Percentiles rank a stretch among this genome's conserved stretches.
Evolutionary conservation across 2,113 vertebrate species (phyloP).

Genomic region (Percopsis transmontana): DNA sequence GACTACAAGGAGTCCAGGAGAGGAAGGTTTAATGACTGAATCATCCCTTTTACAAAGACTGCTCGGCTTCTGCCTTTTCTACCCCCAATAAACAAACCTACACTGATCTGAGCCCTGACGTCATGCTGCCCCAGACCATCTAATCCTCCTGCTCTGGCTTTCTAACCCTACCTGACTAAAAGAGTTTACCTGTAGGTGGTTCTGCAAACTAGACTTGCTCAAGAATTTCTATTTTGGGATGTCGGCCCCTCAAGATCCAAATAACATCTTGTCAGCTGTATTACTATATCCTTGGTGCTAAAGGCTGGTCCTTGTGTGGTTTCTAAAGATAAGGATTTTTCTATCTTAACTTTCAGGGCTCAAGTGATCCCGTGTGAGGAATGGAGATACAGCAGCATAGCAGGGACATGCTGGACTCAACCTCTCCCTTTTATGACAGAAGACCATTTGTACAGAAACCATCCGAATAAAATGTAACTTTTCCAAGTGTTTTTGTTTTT

Average conservation of each 20-base stretch:
- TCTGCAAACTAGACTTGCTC: neutral
- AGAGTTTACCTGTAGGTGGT: neutral
- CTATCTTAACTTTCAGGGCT: conserved; percentile 39
- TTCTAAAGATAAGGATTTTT: too few relatives aligned
- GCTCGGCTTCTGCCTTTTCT: conserved; percentile 1
- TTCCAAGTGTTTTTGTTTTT: conserved; percentile 74
- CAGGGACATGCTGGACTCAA: conserved; percentile 52
- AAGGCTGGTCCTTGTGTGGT: too few relatives aligned
- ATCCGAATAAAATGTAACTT: conserved; percentile 87
- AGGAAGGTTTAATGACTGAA: neutral
- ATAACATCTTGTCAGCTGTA: too few relatives aligned
- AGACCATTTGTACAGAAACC: conserved; percentile 94
- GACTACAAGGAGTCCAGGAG: too few relatives aligned
- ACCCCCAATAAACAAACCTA: neutral
- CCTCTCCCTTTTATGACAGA: conserved; percentile 73
- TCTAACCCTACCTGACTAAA: neutral
- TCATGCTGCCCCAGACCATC: neutral
- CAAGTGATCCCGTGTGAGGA: conserved; percentile 41
- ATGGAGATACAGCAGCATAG: conserved; percentile 24
- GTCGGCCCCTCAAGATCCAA: too few relatives aligned
- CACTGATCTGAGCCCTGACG: neutral
- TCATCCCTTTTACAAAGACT: neutral
- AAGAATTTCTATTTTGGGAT: too few relatives aligned
- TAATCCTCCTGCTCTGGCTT: neutral
- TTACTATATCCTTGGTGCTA: too few relatives aligned